A percentile compares a stretch with the other conserved stretches of the same genome.
These are phyloP conservation scores for Corticium candelabrum DNA, from an alignment of 37 sponge, comb jelly and placozoan genomes.

Conservation along the genomic window DNA sequence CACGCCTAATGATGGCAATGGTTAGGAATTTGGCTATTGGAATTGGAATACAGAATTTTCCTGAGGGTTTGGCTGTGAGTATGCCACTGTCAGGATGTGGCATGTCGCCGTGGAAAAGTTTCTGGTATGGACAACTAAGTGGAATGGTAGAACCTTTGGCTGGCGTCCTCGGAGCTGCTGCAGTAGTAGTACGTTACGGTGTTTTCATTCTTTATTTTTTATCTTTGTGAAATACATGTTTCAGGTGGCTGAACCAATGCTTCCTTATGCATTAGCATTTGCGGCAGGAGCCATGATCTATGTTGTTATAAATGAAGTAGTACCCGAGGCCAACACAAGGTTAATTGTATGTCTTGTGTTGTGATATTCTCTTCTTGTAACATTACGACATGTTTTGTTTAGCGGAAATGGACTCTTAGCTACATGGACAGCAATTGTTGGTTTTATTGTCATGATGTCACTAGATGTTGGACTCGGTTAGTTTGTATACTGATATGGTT, in stretches of 20 bases:
- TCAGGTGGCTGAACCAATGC: constrained; percentile 71
- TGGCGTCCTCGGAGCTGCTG: constrained; percentile 67
- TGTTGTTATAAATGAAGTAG: constrained; percentile 87
- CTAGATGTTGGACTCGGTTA: constrained; percentile 89
- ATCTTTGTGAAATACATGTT: background rate
- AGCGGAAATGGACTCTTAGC: constrained; percentile 84
- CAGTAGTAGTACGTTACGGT: constrained; percentile 58
- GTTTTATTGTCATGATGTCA: constrained; percentile 96
- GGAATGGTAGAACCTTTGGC: constrained; percentile 98
- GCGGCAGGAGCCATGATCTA: constrained; percentile 98
- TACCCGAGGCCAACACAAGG: constrained; percentile 74
- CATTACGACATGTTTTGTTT: background rate
- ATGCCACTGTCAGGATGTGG: constrained; percentile 86
- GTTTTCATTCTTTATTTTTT: background rate
- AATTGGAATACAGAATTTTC: constrained; percentile 96
- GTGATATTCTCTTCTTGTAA: background rate
- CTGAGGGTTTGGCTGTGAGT: constrained; percentile 94
- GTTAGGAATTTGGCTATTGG: constrained; percentile 80
- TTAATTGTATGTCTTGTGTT: constrained; percentile 13
- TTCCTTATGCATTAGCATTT: constrained; percentile 91
- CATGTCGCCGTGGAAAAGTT: constrained; percentile 58
- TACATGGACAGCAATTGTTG: constrained; percentile 54
- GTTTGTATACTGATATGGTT: background rate
- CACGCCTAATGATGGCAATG: background rate
- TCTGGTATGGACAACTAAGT: constrained; percentile 96